Base-by-base conservation (phyloP, 1,140 invertebrate species). In the Geopemphigus sp. region DNA sequence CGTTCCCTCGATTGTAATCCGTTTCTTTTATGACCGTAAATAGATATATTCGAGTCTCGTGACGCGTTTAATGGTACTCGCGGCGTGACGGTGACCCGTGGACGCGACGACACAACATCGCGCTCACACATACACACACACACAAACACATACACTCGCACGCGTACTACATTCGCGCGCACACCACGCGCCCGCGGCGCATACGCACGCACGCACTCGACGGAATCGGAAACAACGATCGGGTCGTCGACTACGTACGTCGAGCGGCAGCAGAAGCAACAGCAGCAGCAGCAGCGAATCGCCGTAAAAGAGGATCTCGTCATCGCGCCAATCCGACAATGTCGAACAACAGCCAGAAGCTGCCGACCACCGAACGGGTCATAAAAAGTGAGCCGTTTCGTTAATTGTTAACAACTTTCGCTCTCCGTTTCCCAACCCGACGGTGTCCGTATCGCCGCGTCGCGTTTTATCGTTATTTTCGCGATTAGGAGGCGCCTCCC, bases 381-480 rank as follows among this genome's bases (percentile, higher is more conserved):
- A 89, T 91, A 83, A 90, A 91, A 90, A 90, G 91, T 92, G 89
- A 91, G 89, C 87, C n/a, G n/a, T n/a, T n/a, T n/a, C n/a, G n/a
- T n/a, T n/a, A n/a, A n/a, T n/a, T n/a, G n/a, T n/a, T n/a, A n/a
- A n/a, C n/a, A n/a, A n/a, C n/a, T n/a, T n/a, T n/a, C n/a, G n/a
- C n/a, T n/a, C n/a, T n/a, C n/a, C n/a, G n/a, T n/a, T n/a, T n/a
- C n/a, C n/a, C n/a, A n/a, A n/a, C n/a, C n/a, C n/a, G n/a, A n/a
- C n/a, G n/a, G n/a, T n/a, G n/a, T n/a, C n/a, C n/a, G n/a, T n/a
- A n/a, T n/a, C n/a, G n/a, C 47, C 8, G 47, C 47, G 47, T 12
- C 47, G 32, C 32, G 32, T 8, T 39, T 39, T 8, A 39, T 39
- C 8, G 32, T 4, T 39, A 39, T 39, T 39, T 39, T 39, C 32